Base-by-base conservation (phyloP, 2,113 vertebrate species). In the Nannobrachium achirus region DNA sequence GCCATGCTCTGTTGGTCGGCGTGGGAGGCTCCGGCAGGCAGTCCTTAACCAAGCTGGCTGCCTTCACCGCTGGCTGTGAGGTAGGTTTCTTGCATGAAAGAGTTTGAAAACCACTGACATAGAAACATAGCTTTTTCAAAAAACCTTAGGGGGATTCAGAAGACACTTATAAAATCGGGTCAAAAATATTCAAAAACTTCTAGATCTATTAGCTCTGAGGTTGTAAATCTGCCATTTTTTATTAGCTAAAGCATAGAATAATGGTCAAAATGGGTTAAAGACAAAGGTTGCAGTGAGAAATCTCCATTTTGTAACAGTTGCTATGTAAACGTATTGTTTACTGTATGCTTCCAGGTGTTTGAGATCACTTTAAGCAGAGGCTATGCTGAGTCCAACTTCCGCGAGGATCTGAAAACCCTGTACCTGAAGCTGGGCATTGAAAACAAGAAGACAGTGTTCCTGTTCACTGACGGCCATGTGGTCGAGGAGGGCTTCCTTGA, bases 401-500 rank as follows among this genome's bases (percentile, higher is more conserved):
- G 97, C 40, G 96, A 99, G 0, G 97, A 99, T 60, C 86, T 99
- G 81, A 99, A 96, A 80, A 84, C 11, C 39, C 85, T 99, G 11
- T 99, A 99, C 42, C 56, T 91, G 64, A 96, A 94, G 63, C 91
- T 99, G 18, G 97, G 96, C 8, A 86, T 96, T 5, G 96, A 97
- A 75, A 94, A 95, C 88, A 98, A 94, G 81, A 83, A 78, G 56
- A 91, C 77, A 1, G 94, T 98, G 49, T 98, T 99, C 86, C 89
- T 99, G 73, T 98, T 99, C 65, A 97, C 96, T 0, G 98, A 98
- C 2, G 93, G 92, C 0, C 96, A 98, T 0, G 95, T 98, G 78
- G 95, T 92, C 0, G 94, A 99, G 69, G 98, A 99, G 84, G 94
- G 96, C 46, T 99, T 99, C 75, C 87, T 99, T 89, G 98, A 99